Evolutionary conservation across 2,113 vertebrate genomes (phyloP), one percentile per base, ranked within the genome.

Genomic region (Alligator mississippiensis): DNA sequence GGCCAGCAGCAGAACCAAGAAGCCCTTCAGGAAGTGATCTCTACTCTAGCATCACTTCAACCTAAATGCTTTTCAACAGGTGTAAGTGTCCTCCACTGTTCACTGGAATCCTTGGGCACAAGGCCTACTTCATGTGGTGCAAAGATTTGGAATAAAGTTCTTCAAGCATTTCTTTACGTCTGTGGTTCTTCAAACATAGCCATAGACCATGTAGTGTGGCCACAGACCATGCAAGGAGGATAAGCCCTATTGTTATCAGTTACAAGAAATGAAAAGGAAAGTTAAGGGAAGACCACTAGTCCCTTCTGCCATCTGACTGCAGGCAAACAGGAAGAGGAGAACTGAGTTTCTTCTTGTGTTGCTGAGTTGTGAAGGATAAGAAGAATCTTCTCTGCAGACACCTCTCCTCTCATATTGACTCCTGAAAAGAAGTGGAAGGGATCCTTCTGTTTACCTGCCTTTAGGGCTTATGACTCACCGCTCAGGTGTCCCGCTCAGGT

Each of bases 401-500:
- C 19, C 68, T 72, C 19, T 38, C 24, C 47, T 47, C 34, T 47
- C 70, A 74, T 9, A 24, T 22, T 25, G 34, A 74, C 70, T 74
- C 70, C 70, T 74, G 55, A 61, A 59, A 61, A 38, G 3, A 17
- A 28, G 22, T 62, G 30, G 25, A 88, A 84, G 70, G 55, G 70
- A 79, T 15, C 68, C 85, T 68, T 86, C 88, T 75, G 27, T 80
- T 83, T 91, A 77, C 14, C 34, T 85, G 38, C 77, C 91, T 63
- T 88, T 28, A 68, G 91, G 86, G 30, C 38, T 27, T 92, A 55
- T 96, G 94, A 95, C 47, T 94, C 93, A 95, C 47, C 54, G 12
- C 55, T 82, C 34, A 89, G 47, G 38, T 22, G 92, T 55, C 25
- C 18, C 64, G 81, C 10, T 82, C 47, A 85, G 60, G 68, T 94